Conservation (phyloP, 2,888 invertebrate genomes). For the Orchesellides sinensis region DNA sequence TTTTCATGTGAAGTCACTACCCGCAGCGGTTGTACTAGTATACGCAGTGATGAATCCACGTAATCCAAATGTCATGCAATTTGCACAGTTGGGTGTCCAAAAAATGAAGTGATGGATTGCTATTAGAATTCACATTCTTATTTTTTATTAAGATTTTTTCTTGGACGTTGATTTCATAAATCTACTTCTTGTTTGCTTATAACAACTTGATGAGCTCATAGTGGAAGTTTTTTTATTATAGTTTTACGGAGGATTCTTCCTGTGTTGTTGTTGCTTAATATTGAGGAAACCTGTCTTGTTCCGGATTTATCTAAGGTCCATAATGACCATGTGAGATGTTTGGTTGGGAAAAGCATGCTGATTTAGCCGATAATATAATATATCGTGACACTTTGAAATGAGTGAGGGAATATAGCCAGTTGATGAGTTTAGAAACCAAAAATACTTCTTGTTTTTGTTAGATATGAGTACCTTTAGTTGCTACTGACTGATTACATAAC, state of each 20-base stretch:
- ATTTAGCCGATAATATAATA: slow-evolving; percentile 41
- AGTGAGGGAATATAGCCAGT: too few species aligned
- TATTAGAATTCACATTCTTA: slow-evolving; percentile 3
- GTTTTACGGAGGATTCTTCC: too few species aligned
- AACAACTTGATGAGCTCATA: too few species aligned
- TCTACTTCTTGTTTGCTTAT: too few species aligned
- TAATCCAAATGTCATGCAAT: slow-evolving; percentile 22
- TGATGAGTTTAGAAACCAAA: too few species aligned
- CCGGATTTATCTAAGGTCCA: slow-evolving; percentile 22
- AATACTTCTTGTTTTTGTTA: background rate
- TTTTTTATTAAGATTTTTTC: background rate
- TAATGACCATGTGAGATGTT: background rate
- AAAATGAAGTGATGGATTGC: slow-evolving; percentile 25
- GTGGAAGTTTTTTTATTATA: too few species aligned
- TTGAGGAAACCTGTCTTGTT: slow-evolving; percentile 10
- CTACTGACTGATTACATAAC: too few species aligned
- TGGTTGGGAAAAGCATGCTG: too few species aligned
- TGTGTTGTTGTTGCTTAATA: too few species aligned
- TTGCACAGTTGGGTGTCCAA: slow-evolving; percentile 27
- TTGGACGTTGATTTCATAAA: background rate
- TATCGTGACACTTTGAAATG: too few species aligned
- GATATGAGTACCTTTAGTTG: too few species aligned
- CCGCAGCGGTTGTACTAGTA: background rate
- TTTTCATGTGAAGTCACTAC: background rate
- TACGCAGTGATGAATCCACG: slow-evolving; percentile 3